Base-by-base conservation (phyloP, 2,888 invertebrate genomes). In the Hirtodrosophila confusa region DNA sequence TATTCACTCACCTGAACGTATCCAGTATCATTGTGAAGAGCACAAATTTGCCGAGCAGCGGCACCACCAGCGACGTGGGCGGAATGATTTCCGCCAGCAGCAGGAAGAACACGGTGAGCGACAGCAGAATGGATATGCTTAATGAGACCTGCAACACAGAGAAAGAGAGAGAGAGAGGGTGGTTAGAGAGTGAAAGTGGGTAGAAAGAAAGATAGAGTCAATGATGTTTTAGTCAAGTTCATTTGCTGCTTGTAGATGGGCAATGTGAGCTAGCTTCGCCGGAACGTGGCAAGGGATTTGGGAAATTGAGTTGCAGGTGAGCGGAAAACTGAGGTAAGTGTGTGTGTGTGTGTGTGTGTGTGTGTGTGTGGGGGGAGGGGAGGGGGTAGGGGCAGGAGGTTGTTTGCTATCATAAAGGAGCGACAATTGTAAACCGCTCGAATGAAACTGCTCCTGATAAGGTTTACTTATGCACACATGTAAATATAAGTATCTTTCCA, bases 11-110 rank as follows among this genome's bases (percentile, higher is more conserved):
- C 97, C 97, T 97, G 93, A 97, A 96, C 66, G 97, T 97, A 92
- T 97, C 97, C 89, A 98, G 94, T 91, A 97, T 97, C 97, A 98
- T 97, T 84, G 97, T 97, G 94, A 98, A 98, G 85, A 98, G 95
- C 92, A 97, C 97, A 92, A 97, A 97, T 93, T 97, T 97, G 91
- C 97, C 97, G 86, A 97, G 95, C 84, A 98, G 94, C 80, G 97
- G 97, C 90, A 98, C 97, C 89, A 97, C 97, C 89, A 98, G 94
- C 84, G 97, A 97, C 57, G 98, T 98, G 84, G 97, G 97, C 87
- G 97, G 96, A 92, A 96, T 96, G 91, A 96, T 96, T 93, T 96
- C 96, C 90, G 96, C 96, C 91, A 97, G 92, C 92, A 98, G 95
- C 92, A 98, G 94, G 95, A 98, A 98, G 95, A 98, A 98, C 94